These are phyloP conservation scores for Pituophis catenifer DNA, from an alignment of 2,113 vertebrate genomes.

Conservation along the genomic window DNA sequence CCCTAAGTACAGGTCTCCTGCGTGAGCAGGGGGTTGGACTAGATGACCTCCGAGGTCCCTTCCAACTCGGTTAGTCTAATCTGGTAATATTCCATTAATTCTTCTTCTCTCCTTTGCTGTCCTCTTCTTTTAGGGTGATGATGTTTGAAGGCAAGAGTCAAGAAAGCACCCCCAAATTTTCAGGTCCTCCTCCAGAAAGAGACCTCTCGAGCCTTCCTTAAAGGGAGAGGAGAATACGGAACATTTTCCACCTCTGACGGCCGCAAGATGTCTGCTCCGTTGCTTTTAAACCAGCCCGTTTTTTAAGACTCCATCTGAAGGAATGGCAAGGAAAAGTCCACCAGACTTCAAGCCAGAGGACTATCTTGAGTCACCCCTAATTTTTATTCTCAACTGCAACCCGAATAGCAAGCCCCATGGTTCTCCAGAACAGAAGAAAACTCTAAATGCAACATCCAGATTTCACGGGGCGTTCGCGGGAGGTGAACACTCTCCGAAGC, in stretches of 20 bases:
- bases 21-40: too few species aligned
- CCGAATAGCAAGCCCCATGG: not conserved
- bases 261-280: conserved; percentile 37
- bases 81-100: not conserved
- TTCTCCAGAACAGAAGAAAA: not conserved
- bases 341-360: not conserved
- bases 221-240: conserved; percentile 50
- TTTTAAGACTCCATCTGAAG: conserved; percentile 61
- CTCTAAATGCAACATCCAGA: not conserved
- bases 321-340: conserved; percentile 52
- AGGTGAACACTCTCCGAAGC: not conserved
- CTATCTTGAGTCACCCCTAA: not conserved
- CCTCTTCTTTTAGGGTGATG: conserved; percentile 80
- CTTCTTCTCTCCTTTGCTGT: not conserved
- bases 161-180: conserved; percentile 74
- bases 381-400: not conserved
- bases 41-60: too few species aligned
- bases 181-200: conserved; percentile 90
- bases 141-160: conserved; percentile 96
- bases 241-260: not conserved
- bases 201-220: conserved; percentile 94
- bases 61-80: too few species aligned
- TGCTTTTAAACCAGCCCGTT: conserved; percentile 43
- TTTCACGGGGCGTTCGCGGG: not conserved
- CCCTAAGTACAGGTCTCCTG: too few species aligned